Conservation (phyloP, 2,888 invertebrate genomes). For the Heliconius ismenius region DNA sequence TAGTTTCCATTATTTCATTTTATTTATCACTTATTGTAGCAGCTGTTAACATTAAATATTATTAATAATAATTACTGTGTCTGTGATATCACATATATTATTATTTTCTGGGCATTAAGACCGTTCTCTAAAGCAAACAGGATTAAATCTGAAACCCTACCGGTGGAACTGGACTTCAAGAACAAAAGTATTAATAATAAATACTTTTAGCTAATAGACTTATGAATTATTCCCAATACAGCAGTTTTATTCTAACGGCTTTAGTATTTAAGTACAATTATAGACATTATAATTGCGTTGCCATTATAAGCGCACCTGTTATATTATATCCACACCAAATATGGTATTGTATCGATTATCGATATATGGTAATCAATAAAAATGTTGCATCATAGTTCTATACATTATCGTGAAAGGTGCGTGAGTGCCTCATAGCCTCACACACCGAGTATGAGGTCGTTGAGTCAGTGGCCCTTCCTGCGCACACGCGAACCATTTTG, state of each 20-base stretch:
- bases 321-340: constrained; percentile 47
- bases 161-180: constrained; percentile 3
- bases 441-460: constrained; percentile 60
- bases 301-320: constrained; percentile 35
- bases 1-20: background rate
- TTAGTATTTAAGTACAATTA: constrained; percentile 4
- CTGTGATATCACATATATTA: background rate
- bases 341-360: constrained; percentile 51
- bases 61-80: background rate
- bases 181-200: constrained; percentile 23
- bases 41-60: background rate
- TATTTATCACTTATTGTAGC: background rate
- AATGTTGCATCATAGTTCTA: constrained; percentile 65
- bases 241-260: background rate
- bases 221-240: constrained; percentile 1
- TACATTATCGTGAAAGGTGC: constrained; percentile 72
- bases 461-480: constrained; percentile 78
- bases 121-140: background rate
- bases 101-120: constrained; percentile 7
- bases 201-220: constrained; percentile 19
- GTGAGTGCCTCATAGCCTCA: constrained; percentile 45
- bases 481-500: constrained; percentile 61
- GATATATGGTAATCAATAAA: constrained; percentile 66
- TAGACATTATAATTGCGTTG: constrained; percentile 13
- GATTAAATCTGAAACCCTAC: constrained; percentile 25